Base-by-base conservation (phyloP, 2,888 invertebrate species). In the Leucophenga montana region DNA sequence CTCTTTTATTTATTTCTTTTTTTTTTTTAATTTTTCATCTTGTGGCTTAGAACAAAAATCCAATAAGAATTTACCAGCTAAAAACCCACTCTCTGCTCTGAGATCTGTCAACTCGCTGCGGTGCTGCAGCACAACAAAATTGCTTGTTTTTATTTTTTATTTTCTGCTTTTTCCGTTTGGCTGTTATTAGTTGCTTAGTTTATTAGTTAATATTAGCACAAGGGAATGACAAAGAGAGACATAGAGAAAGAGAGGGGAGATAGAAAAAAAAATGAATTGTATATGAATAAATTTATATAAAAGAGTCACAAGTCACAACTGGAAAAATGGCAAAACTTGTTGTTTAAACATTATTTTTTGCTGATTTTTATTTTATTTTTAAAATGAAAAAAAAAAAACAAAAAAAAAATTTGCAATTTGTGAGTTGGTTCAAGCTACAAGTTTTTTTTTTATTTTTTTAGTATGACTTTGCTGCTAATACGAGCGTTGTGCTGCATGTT, bases 311-410 rank as follows among this genome's bases (percentile, higher is more conserved):
- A 59, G 27, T 59, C 46, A n/a, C 22, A 64, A 48, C 46, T 22
- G n/a, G 27, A 64, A 48, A 57, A 64, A 48, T 22, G n/a, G 44
- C 46, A 33, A 64, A 61, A 61, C 61, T 61, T 61, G 61, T 61
- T 61, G 61, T 39, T 39, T 39, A 5, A 33, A 33, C 33, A 8
- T 6, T 18, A 8, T 18, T 57, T 57, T 57, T 57, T 57, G 31
- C 14, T 27, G 13, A 22, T 57, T 57, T 22, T 57, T n/a, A 56
- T 5, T 57, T 57, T 39, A 5, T 39, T 39, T 39, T 39, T 11
- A 33, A 33, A 33, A 33, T n/a, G 8, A 33, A 33, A 33, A 33
- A 33, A 33, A 33, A 33, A 33, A 33, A 33, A 33, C 3, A 33
- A 33, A 33, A 33, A 33, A 33, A 33, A 56, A 11, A 22, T 27